Conservation (phyloP, 1,140 invertebrate species). For the Dufourea novaeangliae region DNA sequence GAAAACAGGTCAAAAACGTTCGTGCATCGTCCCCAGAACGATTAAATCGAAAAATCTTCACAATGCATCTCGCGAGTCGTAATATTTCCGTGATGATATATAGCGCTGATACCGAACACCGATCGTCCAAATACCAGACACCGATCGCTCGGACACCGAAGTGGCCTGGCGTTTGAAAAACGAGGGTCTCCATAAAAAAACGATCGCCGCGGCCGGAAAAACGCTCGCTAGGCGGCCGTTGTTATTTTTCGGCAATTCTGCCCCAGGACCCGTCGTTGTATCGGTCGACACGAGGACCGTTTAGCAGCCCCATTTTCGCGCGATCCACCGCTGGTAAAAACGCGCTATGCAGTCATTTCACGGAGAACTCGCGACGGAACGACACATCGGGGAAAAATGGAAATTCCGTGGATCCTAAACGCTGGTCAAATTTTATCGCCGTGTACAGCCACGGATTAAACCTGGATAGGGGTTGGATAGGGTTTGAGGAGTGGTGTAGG, state of each 20-base stretch:
- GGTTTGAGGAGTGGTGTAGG: no score
- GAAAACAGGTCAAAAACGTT: background rate
- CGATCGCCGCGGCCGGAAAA: background rate
- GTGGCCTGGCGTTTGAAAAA: background rate
- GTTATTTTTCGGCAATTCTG: conserved; percentile 24
- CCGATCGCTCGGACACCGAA: background rate
- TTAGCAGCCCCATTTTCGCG: conserved; percentile 5
- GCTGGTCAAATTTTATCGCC: conserved; percentile 10
- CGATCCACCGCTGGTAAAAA: background rate
- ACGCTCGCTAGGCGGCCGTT: no score
- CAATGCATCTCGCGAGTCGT: no score
- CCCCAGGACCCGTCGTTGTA: no score
- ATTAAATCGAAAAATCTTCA: no score
- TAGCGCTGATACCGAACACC: background rate
- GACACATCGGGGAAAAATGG: background rate
- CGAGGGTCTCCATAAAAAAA: background rate
- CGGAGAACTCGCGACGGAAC: background rate
- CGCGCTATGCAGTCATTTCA: background rate
- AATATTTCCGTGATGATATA: background rate
- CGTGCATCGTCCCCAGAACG: no score
- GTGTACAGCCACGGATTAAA: background rate
- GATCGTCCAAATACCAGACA: background rate
- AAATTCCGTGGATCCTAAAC: conserved; percentile 22
- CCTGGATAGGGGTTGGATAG: no score
- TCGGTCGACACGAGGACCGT: conserved; percentile 6